These are phyloP conservation scores for Silvanus unidentatus DNA, from an alignment of 2,888 invertebrate species.

Conservation along the genomic window DNA sequence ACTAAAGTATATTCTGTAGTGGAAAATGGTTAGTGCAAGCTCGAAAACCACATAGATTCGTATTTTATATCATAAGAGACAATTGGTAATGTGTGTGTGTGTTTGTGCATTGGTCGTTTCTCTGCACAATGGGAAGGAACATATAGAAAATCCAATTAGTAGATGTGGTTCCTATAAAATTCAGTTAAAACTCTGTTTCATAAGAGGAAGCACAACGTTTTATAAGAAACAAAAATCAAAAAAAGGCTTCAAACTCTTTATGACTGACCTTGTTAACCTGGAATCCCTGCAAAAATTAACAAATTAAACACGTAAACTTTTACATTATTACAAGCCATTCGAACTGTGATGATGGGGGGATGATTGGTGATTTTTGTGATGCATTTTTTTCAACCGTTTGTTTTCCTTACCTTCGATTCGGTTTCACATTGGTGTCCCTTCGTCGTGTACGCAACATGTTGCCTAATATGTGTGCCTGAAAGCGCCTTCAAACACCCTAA, in stretches of 20 bases:
- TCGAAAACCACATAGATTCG: neutral
- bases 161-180: too few species aligned
- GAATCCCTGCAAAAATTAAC: conserved; percentile 33
- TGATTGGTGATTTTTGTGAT: neutral
- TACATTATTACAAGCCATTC: neutral
- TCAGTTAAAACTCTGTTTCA: conserved; percentile 3
- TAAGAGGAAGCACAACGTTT: conserved; percentile 4
- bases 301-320: conserved; percentile 11
- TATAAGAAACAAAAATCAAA: conserved; percentile 7
- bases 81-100: too few species aligned
- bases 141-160: too few species aligned
- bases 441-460: conserved; percentile 79
- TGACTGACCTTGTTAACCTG: conserved; percentile 32
- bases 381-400: neutral
- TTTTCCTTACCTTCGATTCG: conserved; percentile 68
- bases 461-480: conserved; percentile 48
- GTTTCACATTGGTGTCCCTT: conserved; percentile 83
- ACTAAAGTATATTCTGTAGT: neutral
- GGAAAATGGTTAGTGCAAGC: conserved; percentile 7
- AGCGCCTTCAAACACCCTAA: too few species aligned
- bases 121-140: too few species aligned
- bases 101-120: too few species aligned
- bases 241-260: conserved; percentile 2
- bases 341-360: neutral
- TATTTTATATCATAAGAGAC: too few species aligned